Conservation (phyloP, 2,888 invertebrate species). For the Meganola albula region DNA sequence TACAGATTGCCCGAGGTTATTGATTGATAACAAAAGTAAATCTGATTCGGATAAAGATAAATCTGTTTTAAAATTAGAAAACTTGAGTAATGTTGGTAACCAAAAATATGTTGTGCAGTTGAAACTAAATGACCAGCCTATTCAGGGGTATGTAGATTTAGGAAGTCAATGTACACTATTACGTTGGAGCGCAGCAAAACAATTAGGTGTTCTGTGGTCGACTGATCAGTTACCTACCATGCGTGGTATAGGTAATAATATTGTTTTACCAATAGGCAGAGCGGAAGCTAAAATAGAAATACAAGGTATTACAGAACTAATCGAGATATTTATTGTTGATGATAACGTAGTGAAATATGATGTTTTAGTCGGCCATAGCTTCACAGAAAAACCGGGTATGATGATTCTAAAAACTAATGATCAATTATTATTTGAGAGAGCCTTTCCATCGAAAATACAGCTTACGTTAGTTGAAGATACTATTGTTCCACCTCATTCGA, state of each 20-base stretch:
- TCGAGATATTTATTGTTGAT: neutral
- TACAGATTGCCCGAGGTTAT: conserved; percentile 5
- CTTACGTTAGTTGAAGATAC: neutral
- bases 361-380: conserved; percentile 2
- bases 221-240: conserved; percentile 1
- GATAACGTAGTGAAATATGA: conserved; percentile 2
- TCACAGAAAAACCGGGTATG: conserved; percentile 6
- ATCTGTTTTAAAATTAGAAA: neutral
- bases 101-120: conserved; percentile 2
- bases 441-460: neutral
- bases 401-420: conserved; percentile 3
- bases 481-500: neutral
- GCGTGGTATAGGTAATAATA: conserved; percentile 7
- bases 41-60: neutral
- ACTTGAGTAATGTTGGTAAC: neutral
- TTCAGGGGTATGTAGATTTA: conserved; percentile 6
- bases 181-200: conserved; percentile 1
- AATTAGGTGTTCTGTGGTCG: conserved; percentile 3
- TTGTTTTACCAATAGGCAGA: neutral
- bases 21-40: neutral
- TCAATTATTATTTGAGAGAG: neutral
- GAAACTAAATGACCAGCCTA: neutral
- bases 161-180: conserved; percentile 11
- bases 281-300: neutral
- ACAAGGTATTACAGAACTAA: neutral